phyloP scores from a whole-genome alignment of 2,888 invertebrate genomes.

The Gerris lacustris region DNA sequence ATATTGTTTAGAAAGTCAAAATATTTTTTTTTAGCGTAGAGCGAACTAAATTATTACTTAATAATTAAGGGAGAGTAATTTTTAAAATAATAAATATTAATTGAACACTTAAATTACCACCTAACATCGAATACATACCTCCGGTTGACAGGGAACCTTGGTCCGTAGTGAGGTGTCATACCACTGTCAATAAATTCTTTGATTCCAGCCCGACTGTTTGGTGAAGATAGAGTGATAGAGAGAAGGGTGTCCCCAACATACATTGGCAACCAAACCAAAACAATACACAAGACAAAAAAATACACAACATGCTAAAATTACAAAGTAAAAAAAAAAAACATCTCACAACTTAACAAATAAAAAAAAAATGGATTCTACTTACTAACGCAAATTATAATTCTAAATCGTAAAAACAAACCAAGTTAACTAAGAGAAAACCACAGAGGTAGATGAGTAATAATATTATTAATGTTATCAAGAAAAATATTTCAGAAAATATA shows the following conservation, averaged over 20 bases:
- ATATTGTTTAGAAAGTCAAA: no score
- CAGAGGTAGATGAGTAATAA: no score
- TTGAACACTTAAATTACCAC: background rate
- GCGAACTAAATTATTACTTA: no score
- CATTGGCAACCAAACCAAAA: conserved; percentile 14
- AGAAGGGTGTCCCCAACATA: background rate
- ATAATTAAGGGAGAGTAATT: no score
- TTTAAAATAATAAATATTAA: no score
- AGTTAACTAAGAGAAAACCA: no score
- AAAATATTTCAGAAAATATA: no score
- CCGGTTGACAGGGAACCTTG: conserved; percentile 75
- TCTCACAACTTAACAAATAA: background rate
- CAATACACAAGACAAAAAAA: conserved; percentile 29
- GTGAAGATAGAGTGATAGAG: background rate
- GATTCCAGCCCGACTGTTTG: conserved; percentile 67
- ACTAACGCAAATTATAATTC: background rate
- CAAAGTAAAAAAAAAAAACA: background rate
- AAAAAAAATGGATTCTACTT: background rate
- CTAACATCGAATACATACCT: conserved; percentile 42
- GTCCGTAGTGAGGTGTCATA: conserved; percentile 75
- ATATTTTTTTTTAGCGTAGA: no score
- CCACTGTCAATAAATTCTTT: conserved; percentile 70
- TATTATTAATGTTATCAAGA: no score
- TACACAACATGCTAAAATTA: background rate
- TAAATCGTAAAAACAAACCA: background rate